Percentiles rank a stretch among this genome's conserved stretches.
Conservation (phyloP, 2,113 vertebrate species). For the Pterophyllum scalare region DNA sequence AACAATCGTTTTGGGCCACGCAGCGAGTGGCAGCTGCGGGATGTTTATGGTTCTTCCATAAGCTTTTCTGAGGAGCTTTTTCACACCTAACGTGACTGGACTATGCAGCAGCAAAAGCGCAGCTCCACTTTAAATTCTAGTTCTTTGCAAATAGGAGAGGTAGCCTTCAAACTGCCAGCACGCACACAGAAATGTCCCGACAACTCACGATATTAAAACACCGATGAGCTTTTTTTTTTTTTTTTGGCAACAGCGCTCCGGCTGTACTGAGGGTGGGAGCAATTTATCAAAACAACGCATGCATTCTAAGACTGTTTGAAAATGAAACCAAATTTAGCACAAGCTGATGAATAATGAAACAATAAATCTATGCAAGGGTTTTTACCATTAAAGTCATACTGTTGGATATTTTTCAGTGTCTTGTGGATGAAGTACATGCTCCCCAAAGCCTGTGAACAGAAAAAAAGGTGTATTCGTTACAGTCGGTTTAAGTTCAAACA, state of each 20-base stretch:
- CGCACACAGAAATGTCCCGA: slow-evolving; percentile 15
- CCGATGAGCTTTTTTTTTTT: background rate
- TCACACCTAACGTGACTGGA: slow-evolving; percentile 79
- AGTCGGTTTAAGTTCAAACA: background rate
- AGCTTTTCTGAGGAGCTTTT: slow-evolving; percentile 80
- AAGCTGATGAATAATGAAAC: background rate
- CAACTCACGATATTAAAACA: background rate
- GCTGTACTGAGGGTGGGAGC: background rate
- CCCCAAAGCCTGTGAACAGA: slow-evolving; percentile 81
- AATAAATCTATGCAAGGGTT: background rate
- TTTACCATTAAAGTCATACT: slow-evolving; percentile 85
- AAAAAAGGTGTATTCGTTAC: slow-evolving; percentile 2
- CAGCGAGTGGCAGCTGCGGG: slow-evolving; percentile 69
- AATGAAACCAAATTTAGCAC: background rate
- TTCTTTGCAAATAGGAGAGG: slow-evolving; percentile 54
- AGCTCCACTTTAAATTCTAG: slow-evolving; percentile 56
- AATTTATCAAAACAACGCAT: background rate
- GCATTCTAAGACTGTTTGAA: background rate
- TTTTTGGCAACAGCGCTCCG: background rate
- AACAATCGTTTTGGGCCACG: slow-evolving; percentile 63
- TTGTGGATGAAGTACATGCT: slow-evolving; percentile 87
- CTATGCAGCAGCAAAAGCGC: slow-evolving; percentile 70
- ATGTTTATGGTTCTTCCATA: slow-evolving; percentile 85
- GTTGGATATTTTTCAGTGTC: slow-evolving; percentile 80
- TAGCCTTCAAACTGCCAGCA: slow-evolving; percentile 44